These are phyloP conservation scores for Tympanoctomys barrerae DNA, from an alignment of 2,797 vertebrate species.

Conservation along the genomic window DNA sequence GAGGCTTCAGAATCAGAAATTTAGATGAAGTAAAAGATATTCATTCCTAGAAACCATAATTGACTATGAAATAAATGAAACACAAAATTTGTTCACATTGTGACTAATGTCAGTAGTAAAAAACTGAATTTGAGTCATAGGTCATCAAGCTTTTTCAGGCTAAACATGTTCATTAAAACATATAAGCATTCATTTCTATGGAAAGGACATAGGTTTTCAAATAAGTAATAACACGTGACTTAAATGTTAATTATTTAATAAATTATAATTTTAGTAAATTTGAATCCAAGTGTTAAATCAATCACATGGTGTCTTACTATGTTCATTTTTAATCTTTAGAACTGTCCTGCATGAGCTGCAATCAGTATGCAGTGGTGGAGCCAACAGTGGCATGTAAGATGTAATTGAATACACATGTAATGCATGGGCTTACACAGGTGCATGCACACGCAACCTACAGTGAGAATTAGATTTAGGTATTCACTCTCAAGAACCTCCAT, in stretches of 20 bases:
- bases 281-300: neutral
- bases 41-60: too few relatives aligned
- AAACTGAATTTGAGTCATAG: neutral
- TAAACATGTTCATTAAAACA: neutral
- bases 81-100: neutral
- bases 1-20: too few relatives aligned
- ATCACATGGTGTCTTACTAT: neutral
- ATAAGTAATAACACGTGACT: neutral
- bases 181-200: neutral
- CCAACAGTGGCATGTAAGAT: neutral
- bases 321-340: constrained; percentile 12
- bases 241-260: neutral
- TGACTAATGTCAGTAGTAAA: neutral
- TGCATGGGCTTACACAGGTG: too few relatives aligned
- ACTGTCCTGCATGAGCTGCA: neutral
- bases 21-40: too few relatives aligned
- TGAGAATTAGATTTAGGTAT: neutral
- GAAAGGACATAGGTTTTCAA: neutral
- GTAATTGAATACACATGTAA: neutral
- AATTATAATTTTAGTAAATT: neutral
- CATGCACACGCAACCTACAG: neutral
- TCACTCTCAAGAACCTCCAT: neutral
- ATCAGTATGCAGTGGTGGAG: neutral
- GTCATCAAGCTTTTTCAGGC: neutral
- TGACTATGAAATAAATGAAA: neutral